Evolutionary conservation across 2,888 invertebrate genomes (phyloP), one percentile per base, ranked within the genome.

Genomic region (Phortica okadai): DNA sequence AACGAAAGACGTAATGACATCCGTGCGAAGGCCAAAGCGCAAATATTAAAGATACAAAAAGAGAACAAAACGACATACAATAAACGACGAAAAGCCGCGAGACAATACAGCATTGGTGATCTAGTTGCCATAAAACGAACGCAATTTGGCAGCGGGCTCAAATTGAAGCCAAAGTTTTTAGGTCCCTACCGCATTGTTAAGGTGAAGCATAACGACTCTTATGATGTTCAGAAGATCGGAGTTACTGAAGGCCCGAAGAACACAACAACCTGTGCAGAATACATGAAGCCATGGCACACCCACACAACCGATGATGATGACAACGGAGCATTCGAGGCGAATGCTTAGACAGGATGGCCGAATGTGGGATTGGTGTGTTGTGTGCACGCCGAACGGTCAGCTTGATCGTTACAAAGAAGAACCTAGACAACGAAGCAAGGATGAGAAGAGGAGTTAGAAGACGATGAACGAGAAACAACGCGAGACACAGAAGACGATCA

Each of bases 131-230:
- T 76, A 2, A 78, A 74, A 11, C 42, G 73, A 11, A 82, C 44
- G 83, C 80, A 33, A 82, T 89, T 21, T 54, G 76, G 76, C 16
- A 14, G 59, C n/a, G 76, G 72, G 2, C 74, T 76, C 6, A 77
- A 77, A 11, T 54, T 78, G 7, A 77, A 74, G 21, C 54, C 77
- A 6, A 79, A 76, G 54, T 77, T 74, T 54, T 62, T 77, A 5
- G 67, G 74, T 5, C 74, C 74, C 7, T 77, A 76, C 25, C 25
- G 54, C 54, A 50, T 75, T 10, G 33, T 59, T 1, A 79, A 58
- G n/a, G 73, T 58, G 0, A 76, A 77, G 14, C 0, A 14, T 8
- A 73, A 75, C 33, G 42, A 69, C 25, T 59, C 75, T 1, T 79
- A 80, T 56, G 74, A 77, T 16, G 76, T 78, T 7, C 41, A 70